Base-by-base conservation (phyloP, 2,797 vertebrate species). In the Epinephelus awoara region DNA sequence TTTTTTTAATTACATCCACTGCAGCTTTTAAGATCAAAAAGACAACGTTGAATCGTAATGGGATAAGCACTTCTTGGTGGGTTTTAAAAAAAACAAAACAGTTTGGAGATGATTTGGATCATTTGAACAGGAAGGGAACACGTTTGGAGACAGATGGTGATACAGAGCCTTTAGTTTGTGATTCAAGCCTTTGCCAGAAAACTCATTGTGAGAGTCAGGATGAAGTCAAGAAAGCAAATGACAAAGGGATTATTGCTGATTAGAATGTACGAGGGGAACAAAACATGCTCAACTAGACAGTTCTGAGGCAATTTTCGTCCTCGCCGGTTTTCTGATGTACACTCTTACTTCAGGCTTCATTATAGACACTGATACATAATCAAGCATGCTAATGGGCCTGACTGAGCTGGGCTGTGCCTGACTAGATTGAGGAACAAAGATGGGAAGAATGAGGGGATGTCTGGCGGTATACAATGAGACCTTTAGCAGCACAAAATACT, bases 361-460 rank as follows among this genome's bases (percentile, higher is more conserved):
- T 94, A 95, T 91, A 89, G 91, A 93, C 84, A 91, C 84, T 81
- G 92, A 95, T 92, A 94, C 87, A 90, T 93, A 94, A 94, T 94
- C 93, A 93, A 93, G 91, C 93, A 94, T 93, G 93, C 92, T 94
- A 94, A 96, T 95, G 90, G 84, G 68, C 71, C 84, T 71, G 87
- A 84, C 79, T 83, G 85, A 87, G 88, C 81, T 61, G 57, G 77
- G 85, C 82, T 80, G 82, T 7, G 77, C 73, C 88, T 86, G 84
- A 87, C 83, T 80, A 89, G 77, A 88, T 75, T 85, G 85, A 75
- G 75, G 65, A 86, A 82, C 75, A 76, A 83, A 80, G 82, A 70
- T 64, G 77, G 59, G 67, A 70, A 59, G 67, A 89, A 82, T 34
- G 34, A 75, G 68, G 17, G 42, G 65, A 68, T 23, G 67, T 67